These are phyloP conservation scores for Condylura cristata DNA, from an alignment of 2,113 vertebrate genomes.

Conservation along the genomic window DNA sequence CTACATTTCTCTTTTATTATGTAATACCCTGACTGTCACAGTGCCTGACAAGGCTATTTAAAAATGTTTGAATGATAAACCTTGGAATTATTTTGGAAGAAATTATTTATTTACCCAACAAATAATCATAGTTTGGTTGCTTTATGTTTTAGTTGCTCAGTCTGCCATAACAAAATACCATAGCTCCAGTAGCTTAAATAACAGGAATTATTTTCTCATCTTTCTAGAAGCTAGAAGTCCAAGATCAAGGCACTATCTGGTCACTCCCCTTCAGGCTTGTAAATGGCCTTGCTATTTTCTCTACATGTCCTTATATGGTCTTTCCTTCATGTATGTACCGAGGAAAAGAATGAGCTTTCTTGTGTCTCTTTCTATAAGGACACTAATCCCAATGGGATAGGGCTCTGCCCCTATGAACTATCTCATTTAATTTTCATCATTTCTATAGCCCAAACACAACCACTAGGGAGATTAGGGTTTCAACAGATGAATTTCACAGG, in stretches of 20 bases:
- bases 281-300: neutral
- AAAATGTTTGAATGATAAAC: conserved; percentile 1
- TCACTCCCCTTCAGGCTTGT: neutral
- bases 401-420: neutral
- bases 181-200: neutral
- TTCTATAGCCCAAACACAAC: neutral
- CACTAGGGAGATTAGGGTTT: neutral
- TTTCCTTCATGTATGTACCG: neutral
- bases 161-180: neutral
- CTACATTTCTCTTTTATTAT: neutral
- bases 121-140: neutral
- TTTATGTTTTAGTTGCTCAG: neutral
- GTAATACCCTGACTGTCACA: neutral
- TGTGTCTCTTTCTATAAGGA: neutral
- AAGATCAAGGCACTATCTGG: neutral
- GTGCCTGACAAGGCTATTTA: neutral
- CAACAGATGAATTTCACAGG: neutral
- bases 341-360: neutral
- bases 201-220: neutral
- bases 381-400: neutral
- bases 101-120: neutral
- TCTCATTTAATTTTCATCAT: neutral
- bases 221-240: neutral
- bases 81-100: neutral
- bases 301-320: neutral